Base-by-base conservation (phyloP, 2,797 vertebrate genomes). In the Sebastiscus tertius region DNA sequence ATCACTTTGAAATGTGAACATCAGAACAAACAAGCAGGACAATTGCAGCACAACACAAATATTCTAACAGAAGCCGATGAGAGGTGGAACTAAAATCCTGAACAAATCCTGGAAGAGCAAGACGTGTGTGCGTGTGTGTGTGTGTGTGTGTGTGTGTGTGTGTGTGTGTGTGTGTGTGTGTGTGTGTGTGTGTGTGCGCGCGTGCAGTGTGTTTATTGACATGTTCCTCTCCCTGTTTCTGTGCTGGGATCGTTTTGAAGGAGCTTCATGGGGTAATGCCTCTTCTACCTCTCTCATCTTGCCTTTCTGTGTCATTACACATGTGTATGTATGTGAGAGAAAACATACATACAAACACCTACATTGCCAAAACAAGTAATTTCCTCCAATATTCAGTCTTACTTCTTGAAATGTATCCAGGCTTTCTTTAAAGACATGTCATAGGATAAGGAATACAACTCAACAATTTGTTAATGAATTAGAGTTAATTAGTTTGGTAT, bases 201-300 rank as follows among this genome's bases (percentile, higher is more conserved):
- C 16, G 42, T 49, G 4, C 20, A 77, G 6, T 69, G 73, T 90
- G 83, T 83, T 88, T 87, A 88, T 85, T 95, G 87, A 94, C 87
- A 5, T 82, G n/a, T 65, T 69, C 60, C 79, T 95, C 68, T 93
- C 86, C 81, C 90, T 92, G 92, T 92, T 92, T 94, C 81, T 90
- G 90, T 93, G 88, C 94, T 91, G 93, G 96, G 95, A 96, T 95
- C 96, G 89, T 92, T 94, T 56, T 96, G 93, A 97, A 99, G 98
- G 96, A 99, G 98, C 97, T 96, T 99, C 96, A 97, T 97, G 97
- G 98, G 98, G 98, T 99, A 99, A 98, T 97, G 94, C 88, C 93
- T 96, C 94, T 92, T 96, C 94, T 93, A 91, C 94, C 90, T 95
- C 76, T 86, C 80, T 89, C 88, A 76, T 77, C 67, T 52, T 93